These are phyloP conservation scores for Dreissena polymorpha DNA, from an alignment of 1,140 invertebrate species.

Conservation along the genomic window DNA sequence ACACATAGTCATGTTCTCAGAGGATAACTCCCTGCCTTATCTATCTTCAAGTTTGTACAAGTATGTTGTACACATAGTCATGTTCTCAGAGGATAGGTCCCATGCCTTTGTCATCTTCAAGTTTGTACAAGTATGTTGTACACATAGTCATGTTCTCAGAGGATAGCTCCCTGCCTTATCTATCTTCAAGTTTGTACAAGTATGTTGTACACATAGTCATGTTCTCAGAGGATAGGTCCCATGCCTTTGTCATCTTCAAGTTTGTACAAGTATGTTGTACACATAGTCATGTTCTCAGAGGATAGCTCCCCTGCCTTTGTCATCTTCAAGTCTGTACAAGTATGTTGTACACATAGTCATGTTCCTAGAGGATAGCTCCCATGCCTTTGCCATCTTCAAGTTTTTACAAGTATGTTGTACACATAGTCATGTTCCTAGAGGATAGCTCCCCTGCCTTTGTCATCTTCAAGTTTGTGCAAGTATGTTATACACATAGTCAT, in stretches of 20 bases:
- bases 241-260: slow-evolving; percentile 97
- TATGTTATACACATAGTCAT: slow-evolving; percentile 80
- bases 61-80: slow-evolving; percentile 79
- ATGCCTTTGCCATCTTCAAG: slow-evolving; percentile 97
- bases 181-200: slow-evolving; percentile 96
- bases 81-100: slow-evolving; percentile 92
- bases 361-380: slow-evolving; percentile 92
- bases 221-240: slow-evolving; percentile 92
- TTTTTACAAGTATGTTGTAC: slow-evolving; percentile 88
- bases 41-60: slow-evolving; percentile 96
- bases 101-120: slow-evolving; percentile 97
- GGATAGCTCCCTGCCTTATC: slow-evolving; percentile 95
- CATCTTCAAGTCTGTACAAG: slow-evolving; percentile 96
- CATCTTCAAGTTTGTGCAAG: slow-evolving; percentile 96
- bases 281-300: slow-evolving; percentile 86
- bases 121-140: slow-evolving; percentile 88
- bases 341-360: slow-evolving; percentile 81
- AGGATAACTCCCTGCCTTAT: slow-evolving; percentile 95
- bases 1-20: slow-evolving; percentile 85
- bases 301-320: slow-evolving; percentile 96
- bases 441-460: slow-evolving; percentile 96
- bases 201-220: slow-evolving; percentile 81
- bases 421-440: slow-evolving; percentile 86
- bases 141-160: slow-evolving; percentile 86
- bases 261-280: slow-evolving; percentile 88